Percentiles rank a stretch among this genome's conserved stretches.
Conservation (phyloP, 2,797 vertebrate genomes). For the Sarcophilus harrisii region DNA sequence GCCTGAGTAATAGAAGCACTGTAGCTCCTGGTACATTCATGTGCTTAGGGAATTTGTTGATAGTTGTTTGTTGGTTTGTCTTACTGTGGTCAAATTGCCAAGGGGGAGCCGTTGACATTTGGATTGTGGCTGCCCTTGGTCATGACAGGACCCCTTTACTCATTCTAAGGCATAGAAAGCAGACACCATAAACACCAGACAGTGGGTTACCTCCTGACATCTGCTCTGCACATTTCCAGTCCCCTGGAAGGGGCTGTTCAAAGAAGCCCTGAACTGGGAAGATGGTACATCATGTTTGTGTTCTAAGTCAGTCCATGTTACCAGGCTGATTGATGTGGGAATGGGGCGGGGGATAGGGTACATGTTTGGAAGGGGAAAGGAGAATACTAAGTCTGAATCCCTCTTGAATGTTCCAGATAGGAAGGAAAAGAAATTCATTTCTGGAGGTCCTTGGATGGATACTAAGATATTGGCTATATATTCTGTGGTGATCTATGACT, state of each 20-base stretch:
- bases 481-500: neutral
- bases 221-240: slow-evolving; percentile 69
- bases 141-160: neutral
- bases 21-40: slow-evolving; percentile 55
- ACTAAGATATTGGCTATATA: neutral
- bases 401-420: neutral
- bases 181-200: slow-evolving; percentile 39
- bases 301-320: slow-evolving; percentile 69
- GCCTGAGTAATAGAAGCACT: neutral
- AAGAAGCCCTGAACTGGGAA: slow-evolving; percentile 64
- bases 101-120: slow-evolving; percentile 41
- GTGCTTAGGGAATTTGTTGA: slow-evolving; percentile 38
- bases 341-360: neutral
- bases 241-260: slow-evolving; percentile 63
- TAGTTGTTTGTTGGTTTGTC: neutral
- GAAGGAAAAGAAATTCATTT: neutral
- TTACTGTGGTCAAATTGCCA: slow-evolving; percentile 61
- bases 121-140: neutral
- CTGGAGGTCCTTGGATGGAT: neutral
- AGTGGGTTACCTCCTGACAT: slow-evolving; percentile 66
- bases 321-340: slow-evolving; percentile 69
- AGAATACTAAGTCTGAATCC: neutral
- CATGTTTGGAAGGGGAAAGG: neutral
- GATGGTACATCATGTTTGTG: slow-evolving; percentile 67
- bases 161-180: neutral